phyloP scores from a whole-genome alignment of 2,888 invertebrate species.

The Perizoma flavofasciatum region DNA sequence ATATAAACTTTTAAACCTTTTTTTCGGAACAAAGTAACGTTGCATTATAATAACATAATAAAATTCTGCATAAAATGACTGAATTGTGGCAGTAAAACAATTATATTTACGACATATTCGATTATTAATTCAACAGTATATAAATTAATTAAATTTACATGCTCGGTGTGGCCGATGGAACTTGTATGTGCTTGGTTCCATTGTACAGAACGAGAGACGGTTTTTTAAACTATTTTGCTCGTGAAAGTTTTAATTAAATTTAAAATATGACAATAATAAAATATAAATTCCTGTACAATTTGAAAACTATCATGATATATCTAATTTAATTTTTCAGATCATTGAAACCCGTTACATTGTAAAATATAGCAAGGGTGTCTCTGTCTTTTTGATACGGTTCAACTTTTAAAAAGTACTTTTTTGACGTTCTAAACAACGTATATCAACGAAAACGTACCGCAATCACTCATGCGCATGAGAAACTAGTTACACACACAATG shows the following conservation, averaged over 20 bases:
- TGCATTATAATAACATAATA: constrained; percentile 12
- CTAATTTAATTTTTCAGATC: too few species aligned
- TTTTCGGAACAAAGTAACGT: constrained; percentile 4
- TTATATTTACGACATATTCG: constrained; percentile 37
- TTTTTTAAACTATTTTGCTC: not conserved
- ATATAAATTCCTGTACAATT: too few species aligned
- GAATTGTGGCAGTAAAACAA: constrained; percentile 26
- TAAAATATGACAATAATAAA: too few species aligned
- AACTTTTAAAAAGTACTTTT: too few species aligned
- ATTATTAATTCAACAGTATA: constrained; percentile 39
- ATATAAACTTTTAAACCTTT: too few species aligned
- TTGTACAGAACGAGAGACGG: not conserved
- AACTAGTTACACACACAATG: constrained; percentile 65
- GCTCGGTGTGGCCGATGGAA: constrained; percentile 57
- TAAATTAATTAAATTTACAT: constrained; percentile 62
- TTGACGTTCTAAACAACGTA: constrained; percentile 32
- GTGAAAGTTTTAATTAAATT: not conserved
- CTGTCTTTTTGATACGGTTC: too few species aligned
- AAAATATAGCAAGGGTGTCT: too few species aligned
- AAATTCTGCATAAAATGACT: constrained; percentile 17
- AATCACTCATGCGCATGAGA: constrained; percentile 67
- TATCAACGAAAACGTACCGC: constrained; percentile 38
- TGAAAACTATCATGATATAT: too few species aligned
- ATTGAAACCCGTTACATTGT: too few species aligned
- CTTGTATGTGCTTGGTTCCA: constrained; percentile 18